Evolutionary conservation across 2,797 vertebrate species (phyloP), one percentile per base, ranked within the genome.

Genomic region (Poecilia wingei): DNA sequence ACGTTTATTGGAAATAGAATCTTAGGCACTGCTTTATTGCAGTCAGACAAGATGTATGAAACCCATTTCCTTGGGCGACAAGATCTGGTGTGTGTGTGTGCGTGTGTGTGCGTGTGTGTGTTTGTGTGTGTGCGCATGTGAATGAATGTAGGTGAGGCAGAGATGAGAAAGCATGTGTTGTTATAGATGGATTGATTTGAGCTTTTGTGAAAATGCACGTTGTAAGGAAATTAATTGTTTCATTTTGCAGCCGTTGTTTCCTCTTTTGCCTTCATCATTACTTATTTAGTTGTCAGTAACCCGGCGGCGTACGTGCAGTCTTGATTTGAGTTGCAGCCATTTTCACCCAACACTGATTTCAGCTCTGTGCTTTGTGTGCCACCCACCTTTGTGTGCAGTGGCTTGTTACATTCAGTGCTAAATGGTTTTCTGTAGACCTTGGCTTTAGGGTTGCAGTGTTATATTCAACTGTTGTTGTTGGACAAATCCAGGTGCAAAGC

Each of bases 1-100:
- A 92, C 93, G 93, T 94, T 96, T 96, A 96, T 95, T 95, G 94
- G 93, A 94, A 94, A 94, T 95, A 95, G 95, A 95, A 95, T 95
- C 85, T 91, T 91, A 93, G 94, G 90, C 93, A 87, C 85, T 91
- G 92, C 94, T 95, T 94, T 95, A 94, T 95, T 95, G 94, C 95
- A 94, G 94, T 93, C 92, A 95, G 92, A 94, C 93, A 93, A 95
- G 94, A 96, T 94, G 93, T 94, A 95, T 95, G 95, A 93, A 91
- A 88, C 90, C 95, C 91, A 95, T 95, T 95, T 95, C 95, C 94
- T 93, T 87, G 81, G 91, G 91, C 86, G 93, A 93, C 93, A 90
- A 93, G 93, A 94, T 94, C 91, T 91, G 85, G 87, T 88, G 79
- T 71, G 75, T 87, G 84, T 82, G 77, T 85, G 53, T 78, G 78